Conservation (phyloP, 2,113 vertebrate species). For the Aleadryas rufinucha region DNA sequence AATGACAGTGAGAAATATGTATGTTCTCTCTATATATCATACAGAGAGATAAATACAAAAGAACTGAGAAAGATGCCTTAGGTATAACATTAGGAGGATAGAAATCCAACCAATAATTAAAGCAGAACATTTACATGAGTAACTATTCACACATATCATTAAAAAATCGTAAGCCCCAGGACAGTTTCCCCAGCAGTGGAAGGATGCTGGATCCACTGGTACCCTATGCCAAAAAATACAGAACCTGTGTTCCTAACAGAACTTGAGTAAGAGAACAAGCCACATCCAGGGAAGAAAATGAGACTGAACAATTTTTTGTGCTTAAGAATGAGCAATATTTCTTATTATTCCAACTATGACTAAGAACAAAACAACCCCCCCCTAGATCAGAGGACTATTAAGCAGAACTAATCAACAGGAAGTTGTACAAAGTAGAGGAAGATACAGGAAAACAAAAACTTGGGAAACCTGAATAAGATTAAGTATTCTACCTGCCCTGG, state of each 20-base stretch:
- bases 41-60: background rate
- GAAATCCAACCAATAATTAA: slow-evolving; percentile 14
- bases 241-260: background rate
- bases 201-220: background rate
- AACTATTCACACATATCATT: background rate
- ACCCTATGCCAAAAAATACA: background rate
- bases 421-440: background rate
- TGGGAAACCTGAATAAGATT: background rate
- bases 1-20: background rate
- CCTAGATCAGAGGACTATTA: background rate
- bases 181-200: background rate
- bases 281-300: background rate
- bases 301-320: background rate
- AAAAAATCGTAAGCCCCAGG: background rate
- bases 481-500: background rate
- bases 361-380: background rate
- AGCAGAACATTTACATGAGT: background rate
- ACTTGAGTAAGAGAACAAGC: background rate
- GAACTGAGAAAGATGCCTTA: background rate
- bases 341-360: background rate
- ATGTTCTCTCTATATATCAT: background rate
- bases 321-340: background rate
- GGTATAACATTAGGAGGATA: background rate
- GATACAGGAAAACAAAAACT: background rate
- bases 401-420: background rate